Base-by-base conservation (phyloP, 2,113 vertebrate species). In the Pterophyllum scalare region DNA sequence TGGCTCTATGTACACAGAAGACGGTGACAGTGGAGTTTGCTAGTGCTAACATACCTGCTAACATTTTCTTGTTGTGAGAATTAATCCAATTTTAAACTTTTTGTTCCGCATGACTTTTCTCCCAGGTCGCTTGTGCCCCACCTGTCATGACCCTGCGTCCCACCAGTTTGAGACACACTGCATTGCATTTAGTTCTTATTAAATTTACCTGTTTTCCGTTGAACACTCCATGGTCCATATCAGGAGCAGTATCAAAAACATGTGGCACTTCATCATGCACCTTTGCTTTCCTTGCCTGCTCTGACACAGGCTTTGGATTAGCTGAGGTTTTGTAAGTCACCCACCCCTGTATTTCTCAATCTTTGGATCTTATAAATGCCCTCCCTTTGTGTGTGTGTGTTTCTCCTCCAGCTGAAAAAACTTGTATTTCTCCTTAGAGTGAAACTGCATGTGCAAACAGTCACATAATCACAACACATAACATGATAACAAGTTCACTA, bases 281-380 rank as follows among this genome's bases (percentile, higher is more conserved):
- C 78, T 85, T 38, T 28, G 77, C 3, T 62, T 43, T 35, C n/a
- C 61, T 58, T 58, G 7, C 49, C 75, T 90, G 72, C 72, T 75
- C 75, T 86, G 79, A 79, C 76, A 24, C 33, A 49, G 19, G 40
- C 12, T 59, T 59, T 52, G 43, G 57, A 70, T 65, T 22, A 60
- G 24, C 57, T 74, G 33, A 2, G 11, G 75, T 75, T 87, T 87
- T 88, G 40, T 82, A 31, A 54, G 46, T 60, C 52, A 59, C 54
- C 70, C 82, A 49, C 57, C 84, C 64, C 59, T 83, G 35, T 88
- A 83, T 91, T 92, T 87, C 91, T 64, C 92, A 93, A 91, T 80
- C 62, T 1, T 2, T 72, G 13, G 13, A 65, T 80, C n/a, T 57
- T 22, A 13, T 10, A 59, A 9, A 0, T 54, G 49, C 70, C 81